A percentile compares a stretch with the other conserved stretches of the same genome.
Evolutionary conservation across 2,797 vertebrate genomes (phyloP).

Genomic region (Myotis findleyi): DNA sequence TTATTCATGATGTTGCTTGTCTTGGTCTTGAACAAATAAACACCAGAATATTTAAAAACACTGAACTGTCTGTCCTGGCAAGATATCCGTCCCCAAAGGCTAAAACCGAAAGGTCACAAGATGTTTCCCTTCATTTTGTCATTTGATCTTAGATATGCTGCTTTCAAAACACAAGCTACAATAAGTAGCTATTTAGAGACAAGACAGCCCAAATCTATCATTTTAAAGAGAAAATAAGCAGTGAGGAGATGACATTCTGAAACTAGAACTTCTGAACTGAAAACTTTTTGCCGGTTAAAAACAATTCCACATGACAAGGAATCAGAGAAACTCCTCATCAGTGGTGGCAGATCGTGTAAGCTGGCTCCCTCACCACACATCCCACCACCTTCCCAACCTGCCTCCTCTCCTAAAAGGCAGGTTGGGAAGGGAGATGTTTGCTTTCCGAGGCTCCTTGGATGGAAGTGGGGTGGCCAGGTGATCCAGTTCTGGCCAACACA

Average conservation of each 20-base stretch:
- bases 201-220: slow-evolving; percentile 75
- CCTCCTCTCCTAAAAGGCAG: neutral
- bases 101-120: slow-evolving; percentile 78
- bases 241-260: slow-evolving; percentile 66
- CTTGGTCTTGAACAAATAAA: slow-evolving; percentile 77
- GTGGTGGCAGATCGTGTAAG: neutral
- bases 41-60: slow-evolving; percentile 69
- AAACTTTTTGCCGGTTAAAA: slow-evolving; percentile 62
- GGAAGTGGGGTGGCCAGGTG: neutral
- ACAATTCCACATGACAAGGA: slow-evolving; percentile 33
- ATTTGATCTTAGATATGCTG: slow-evolving; percentile 71
- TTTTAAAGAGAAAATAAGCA: slow-evolving; percentile 78
- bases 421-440: neutral
- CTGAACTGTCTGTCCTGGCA: slow-evolving; percentile 61
- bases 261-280: slow-evolving; percentile 64
- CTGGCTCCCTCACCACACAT: neutral
- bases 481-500: neutral
- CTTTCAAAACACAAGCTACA: slow-evolving; percentile 72
- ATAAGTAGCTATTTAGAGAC: slow-evolving; percentile 74
- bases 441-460: neutral
- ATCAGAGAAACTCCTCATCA: neutral
- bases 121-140: slow-evolving; percentile 80
- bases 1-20: slow-evolving; percentile 66
- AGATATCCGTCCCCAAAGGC: slow-evolving; percentile 66
- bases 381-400: neutral